Conservation (phyloP, 2,113 vertebrate genomes). For the Turnix velox region DNA sequence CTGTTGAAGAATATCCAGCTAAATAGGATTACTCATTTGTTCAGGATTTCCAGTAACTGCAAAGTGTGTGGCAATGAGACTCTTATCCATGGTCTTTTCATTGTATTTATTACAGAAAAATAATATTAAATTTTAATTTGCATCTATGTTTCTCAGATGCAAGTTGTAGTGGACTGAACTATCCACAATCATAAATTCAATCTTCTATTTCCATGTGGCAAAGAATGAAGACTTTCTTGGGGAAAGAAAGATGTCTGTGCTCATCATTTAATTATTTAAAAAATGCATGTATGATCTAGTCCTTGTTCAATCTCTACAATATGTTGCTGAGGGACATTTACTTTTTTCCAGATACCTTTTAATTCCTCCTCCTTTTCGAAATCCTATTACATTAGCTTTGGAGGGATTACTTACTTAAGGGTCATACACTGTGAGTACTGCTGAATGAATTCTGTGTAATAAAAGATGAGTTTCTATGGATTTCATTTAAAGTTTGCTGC, state of each 20-base stretch:
- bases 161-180: not conserved
- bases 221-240: not conserved
- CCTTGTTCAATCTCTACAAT: not conserved
- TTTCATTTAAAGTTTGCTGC: slow-evolving; percentile 52
- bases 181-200: not conserved
- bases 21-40: not conserved
- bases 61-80: not conserved
- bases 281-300: not conserved
- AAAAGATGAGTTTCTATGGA: slow-evolving; percentile 5
- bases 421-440: not conserved
- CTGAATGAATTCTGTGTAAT: not conserved
- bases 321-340: not conserved
- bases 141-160: not conserved
- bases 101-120: not conserved
- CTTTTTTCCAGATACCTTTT: not conserved
- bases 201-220: not conserved
- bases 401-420: not conserved
- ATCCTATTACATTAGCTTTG: not conserved
- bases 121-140: not conserved
- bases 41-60: not conserved
- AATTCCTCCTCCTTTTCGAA: not conserved
- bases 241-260: not conserved
- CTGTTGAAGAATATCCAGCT: not conserved
- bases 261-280: not conserved
- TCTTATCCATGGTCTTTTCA: not conserved